Conservation (phyloP, 2,888 invertebrate genomes). For the Pollenia griseotomentosa region DNA sequence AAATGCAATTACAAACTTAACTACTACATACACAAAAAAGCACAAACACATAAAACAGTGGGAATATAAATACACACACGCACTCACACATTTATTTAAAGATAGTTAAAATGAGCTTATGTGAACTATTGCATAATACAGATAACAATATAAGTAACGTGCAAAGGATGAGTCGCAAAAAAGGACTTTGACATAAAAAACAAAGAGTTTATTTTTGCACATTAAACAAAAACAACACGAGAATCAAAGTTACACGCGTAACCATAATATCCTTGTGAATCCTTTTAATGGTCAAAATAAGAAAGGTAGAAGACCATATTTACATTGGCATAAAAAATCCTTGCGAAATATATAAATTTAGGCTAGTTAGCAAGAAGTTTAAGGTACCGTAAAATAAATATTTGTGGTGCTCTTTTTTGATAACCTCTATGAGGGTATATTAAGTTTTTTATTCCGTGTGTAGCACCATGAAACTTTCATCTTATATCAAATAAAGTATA, state of each 20-base stretch:
- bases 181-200: conserved; percentile 31
- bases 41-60: conserved; percentile 28
- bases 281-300: conserved; percentile 79
- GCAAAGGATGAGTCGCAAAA: conserved; percentile 46
- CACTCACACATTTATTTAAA: conserved; percentile 47
- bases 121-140: conserved; percentile 82
- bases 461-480: too few relatives aligned
- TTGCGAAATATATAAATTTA: neutral
- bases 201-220: conserved; percentile 65
- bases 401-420: too few relatives aligned
- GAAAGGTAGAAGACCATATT: conserved; percentile 35
- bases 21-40: conserved; percentile 11
- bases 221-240: conserved; percentile 58
- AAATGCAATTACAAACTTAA: conserved; percentile 30
- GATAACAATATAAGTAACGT: conserved; percentile 78
- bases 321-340: neutral
- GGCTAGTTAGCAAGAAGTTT: too few relatives aligned
- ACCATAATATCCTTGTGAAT: conserved; percentile 74
- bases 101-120: conserved; percentile 79
- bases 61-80: conserved; percentile 17
- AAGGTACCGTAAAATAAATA: too few relatives aligned
- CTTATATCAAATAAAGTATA: too few relatives aligned
- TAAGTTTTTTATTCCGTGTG: too few relatives aligned
- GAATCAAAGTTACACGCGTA: conserved; percentile 67
- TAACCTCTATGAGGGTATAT: too few relatives aligned